These are phyloP conservation scores for Microtus richardsoni DNA, from an alignment of 2,113 vertebrate genomes.

Conservation along the genomic window DNA sequence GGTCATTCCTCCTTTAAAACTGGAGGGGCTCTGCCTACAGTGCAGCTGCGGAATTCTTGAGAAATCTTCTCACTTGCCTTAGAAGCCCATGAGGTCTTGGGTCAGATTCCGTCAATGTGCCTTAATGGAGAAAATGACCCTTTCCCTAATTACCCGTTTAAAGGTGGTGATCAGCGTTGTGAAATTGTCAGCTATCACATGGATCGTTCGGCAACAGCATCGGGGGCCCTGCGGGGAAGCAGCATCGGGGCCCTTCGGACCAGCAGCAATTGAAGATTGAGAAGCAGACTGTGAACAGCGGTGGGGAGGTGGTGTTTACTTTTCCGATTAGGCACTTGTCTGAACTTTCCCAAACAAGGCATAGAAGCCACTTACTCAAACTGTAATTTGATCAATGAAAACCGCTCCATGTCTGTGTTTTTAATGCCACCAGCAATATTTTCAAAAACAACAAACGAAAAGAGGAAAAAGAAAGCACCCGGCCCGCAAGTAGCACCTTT, in stretches of 20 bases:
- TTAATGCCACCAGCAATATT: constrained; percentile 72
- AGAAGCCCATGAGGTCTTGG: not conserved
- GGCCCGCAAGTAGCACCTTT: not conserved
- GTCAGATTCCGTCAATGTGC: constrained; percentile 53
- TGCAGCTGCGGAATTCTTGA: not conserved
- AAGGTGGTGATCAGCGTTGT: constrained; percentile 37
- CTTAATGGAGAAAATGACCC: not conserved
- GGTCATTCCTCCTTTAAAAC: not conserved
- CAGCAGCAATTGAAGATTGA: constrained; percentile 66
- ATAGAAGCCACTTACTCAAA: constrained; percentile 75
- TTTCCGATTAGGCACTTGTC: constrained; percentile 77
- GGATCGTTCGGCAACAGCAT: constrained; percentile 72
- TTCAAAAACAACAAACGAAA: constrained; percentile 70
- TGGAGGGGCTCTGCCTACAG: not conserved
- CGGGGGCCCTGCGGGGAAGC: constrained; percentile 58
- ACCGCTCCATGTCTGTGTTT: constrained; percentile 76
- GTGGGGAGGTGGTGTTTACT: constrained; percentile 78
- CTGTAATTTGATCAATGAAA: constrained; percentile 82
- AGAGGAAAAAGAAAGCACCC: constrained; percentile 65
- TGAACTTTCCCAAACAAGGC: constrained; percentile 74
- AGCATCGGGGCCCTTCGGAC: constrained; percentile 70
- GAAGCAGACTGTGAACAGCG: constrained; percentile 40
- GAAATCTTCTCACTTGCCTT: not conserved
- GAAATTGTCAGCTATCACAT: constrained; percentile 52
- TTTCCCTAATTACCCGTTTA: constrained; percentile 64